These are phyloP conservation scores for Eumacrocentrus americanus DNA, from an alignment of 2,888 invertebrate genomes.

Conservation along the genomic window DNA sequence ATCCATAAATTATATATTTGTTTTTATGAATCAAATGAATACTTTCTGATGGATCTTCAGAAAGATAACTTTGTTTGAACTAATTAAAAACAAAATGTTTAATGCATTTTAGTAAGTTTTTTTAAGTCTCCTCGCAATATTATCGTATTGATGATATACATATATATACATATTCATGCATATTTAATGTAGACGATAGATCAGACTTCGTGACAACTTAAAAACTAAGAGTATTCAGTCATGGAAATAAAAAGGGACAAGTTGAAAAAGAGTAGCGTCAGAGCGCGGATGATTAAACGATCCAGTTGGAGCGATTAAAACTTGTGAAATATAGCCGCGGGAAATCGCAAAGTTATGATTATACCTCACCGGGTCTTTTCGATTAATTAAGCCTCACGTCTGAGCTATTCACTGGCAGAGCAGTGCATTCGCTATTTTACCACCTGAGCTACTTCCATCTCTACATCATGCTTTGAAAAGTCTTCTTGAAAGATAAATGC, in stretches of 20 bases:
- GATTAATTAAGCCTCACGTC: constrained; percentile 17
- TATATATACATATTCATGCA: too few species aligned
- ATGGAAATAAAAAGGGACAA: constrained; percentile 6
- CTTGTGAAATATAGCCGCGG: constrained; percentile 19
- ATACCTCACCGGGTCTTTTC: constrained; percentile 9
- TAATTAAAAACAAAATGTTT: too few species aligned
- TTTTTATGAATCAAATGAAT: too few species aligned
- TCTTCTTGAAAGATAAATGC: constrained; percentile 4
- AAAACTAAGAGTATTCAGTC: not conserved
- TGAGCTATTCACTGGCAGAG: not conserved
- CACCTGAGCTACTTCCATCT: constrained; percentile 8
- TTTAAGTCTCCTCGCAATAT: too few species aligned
- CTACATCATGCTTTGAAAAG: not conserved
- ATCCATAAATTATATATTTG: too few species aligned
- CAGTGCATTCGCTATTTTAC: not conserved
- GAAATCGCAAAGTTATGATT: constrained; percentile 17
- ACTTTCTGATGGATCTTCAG: too few species aligned
- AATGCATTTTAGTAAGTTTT: too few species aligned
- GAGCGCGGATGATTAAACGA: constrained; percentile 16
- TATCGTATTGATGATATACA: too few species aligned
- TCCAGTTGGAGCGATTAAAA: constrained; percentile 21
- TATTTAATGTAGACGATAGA: not conserved
- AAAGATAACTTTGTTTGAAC: too few species aligned
- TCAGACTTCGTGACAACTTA: not conserved
- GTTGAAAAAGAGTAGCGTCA: constrained; percentile 9